Evolutionary conservation across 64 coral and sea anemone species (phyloP).

Genomic region (Trachythela sp.): DNA sequence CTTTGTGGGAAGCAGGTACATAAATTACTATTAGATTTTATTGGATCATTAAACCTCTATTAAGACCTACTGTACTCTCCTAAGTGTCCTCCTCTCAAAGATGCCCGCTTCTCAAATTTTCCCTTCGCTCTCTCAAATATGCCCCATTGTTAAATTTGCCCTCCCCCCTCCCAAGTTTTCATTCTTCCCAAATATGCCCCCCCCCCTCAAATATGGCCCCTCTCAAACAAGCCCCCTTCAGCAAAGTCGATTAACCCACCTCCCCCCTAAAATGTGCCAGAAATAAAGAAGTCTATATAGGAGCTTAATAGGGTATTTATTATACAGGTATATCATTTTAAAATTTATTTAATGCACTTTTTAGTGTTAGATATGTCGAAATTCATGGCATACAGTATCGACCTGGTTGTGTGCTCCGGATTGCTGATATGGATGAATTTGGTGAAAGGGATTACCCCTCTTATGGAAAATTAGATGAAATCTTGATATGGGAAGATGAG

Average conservation of each 20-base stretch:
- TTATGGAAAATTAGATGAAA: not conserved
- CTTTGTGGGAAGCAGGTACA: too few relatives aligned
- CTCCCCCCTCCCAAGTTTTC: not conserved
- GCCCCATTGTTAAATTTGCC: too few relatives aligned
- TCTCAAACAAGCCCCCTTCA: not conserved
- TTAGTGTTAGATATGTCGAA: constrained; percentile 31
- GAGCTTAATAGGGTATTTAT: not conserved
- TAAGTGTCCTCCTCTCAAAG: too few relatives aligned
- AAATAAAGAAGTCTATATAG: not conserved
- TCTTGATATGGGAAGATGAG: constrained; percentile 15
- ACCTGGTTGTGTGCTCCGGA: constrained; percentile 24
- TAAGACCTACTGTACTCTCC: not conserved
- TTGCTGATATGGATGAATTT: constrained; percentile 28
- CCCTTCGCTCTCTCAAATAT: not conserved
- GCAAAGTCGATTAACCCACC: not conserved
- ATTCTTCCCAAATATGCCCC: not conserved
- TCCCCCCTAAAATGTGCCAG: not conserved
- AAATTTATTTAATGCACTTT: constrained; percentile 8
- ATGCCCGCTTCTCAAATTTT: not conserved
- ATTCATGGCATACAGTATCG: constrained; percentile 57
- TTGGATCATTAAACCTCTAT: too few relatives aligned
- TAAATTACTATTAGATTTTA: too few relatives aligned
- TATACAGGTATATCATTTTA: not conserved
- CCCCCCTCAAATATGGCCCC: not conserved
- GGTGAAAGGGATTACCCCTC: not conserved